Evolutionary conservation across 2,113 vertebrate genomes (phyloP), one percentile per base, ranked within the genome.

Genomic region (Daphoenositta chrysoptera): DNA sequence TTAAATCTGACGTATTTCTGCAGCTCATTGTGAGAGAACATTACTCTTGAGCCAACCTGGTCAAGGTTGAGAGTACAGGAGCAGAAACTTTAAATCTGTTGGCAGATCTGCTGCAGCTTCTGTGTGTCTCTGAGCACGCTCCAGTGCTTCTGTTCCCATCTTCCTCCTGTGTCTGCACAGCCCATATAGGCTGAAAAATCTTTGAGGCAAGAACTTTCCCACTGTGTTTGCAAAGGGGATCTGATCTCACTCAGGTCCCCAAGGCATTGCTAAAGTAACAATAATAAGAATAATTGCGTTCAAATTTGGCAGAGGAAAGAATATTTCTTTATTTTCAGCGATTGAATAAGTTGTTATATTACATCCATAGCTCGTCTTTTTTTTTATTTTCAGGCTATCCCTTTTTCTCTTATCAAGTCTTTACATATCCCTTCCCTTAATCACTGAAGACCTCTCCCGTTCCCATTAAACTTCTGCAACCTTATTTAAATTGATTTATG

Each of bases 281-380:
- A 91, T 82, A 94, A 89, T 78, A 90, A 33, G 27, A 93, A 88
- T 83, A 87, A 92, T 89, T 93, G 11, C 73, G 56, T 93, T 84
- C 28, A 82, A 84, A 92, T 75, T 37, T 82, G 77, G 65, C 65
- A 89, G 79, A 54, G 27, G 10, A 47, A 86, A 82, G 44, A 71
- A 70, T 63, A 87, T 92, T 70, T 71, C 56, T 94, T 78, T 89
- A 73, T 47, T 91, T 94, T 64, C 39, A 87, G 65, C 84, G 31
- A 28, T 28, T 78, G 15, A 92, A 68, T 66, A 87, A 81, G 22
- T 75, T 80, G 30, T 9, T 81, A 9, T 33, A 58, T 57, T 78
- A 39, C 15, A 78, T 40, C 47, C 6, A 2, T 60, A 40, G 3
- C 2, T 12, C 6, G 13, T 64, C 4, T 28, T 20, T n/a, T n/a